Percentiles rank a stretch among this genome's conserved stretches.
These are phyloP conservation scores for Budorcas taxicolor DNA, from an alignment of 2,113 vertebrate genomes.

Conservation along the genomic window DNA sequence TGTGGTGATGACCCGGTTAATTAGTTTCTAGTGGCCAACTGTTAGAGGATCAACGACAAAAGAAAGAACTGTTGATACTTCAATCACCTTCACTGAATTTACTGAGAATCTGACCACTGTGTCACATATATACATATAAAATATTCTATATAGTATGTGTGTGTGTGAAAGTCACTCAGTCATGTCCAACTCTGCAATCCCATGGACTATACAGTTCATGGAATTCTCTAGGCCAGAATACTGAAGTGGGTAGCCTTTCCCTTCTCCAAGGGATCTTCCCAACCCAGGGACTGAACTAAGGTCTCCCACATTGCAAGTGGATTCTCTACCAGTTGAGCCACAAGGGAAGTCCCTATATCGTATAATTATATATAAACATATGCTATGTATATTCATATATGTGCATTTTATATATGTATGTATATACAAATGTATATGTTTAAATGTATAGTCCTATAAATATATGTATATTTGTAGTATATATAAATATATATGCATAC, in stretches of 20 bases:
- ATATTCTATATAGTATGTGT: background rate
- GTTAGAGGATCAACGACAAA: constrained; percentile 3
- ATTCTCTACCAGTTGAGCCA: background rate
- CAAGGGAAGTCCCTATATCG: background rate
- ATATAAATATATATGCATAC: background rate
- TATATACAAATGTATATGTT: background rate
- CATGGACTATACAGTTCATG: background rate
- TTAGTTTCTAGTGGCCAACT: background rate
- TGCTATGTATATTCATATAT: background rate
- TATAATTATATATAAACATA: background rate
- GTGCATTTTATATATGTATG: background rate
- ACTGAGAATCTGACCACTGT: background rate
- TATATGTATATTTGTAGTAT: background rate
- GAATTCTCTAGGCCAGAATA: background rate
- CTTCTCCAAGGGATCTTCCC: background rate
- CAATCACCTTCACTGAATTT: background rate
- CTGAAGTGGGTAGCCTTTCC: background rate
- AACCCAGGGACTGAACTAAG: background rate
- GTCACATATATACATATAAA: background rate
- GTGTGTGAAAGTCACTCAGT: background rate
- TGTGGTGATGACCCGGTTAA: background rate
- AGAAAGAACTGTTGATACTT: constrained; percentile 1
- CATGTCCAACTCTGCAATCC: background rate
- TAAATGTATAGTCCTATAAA: background rate
- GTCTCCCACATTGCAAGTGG: background rate